Evolutionary conservation across 1,140 invertebrate genomes (phyloP).

Genomic region (Argopecten irradians): DNA sequence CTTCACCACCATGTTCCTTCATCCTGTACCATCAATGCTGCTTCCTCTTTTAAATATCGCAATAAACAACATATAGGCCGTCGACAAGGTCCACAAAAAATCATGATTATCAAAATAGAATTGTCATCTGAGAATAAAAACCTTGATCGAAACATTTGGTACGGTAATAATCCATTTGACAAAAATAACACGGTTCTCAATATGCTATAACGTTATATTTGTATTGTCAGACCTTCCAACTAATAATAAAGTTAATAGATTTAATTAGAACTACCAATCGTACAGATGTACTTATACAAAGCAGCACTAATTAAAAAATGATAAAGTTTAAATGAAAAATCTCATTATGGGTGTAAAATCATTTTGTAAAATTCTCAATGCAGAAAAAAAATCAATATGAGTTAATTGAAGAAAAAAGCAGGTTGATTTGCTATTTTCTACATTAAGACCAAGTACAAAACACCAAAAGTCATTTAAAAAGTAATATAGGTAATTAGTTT

Average conservation of each 20-base stretch:
- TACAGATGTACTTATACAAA: not conserved
- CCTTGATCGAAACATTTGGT: not conserved
- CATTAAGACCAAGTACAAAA: not conserved
- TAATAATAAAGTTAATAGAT: not conserved
- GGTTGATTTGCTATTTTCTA: not conserved
- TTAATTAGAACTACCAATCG: not conserved
- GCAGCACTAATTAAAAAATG: not conserved
- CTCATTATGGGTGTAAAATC: not conserved
- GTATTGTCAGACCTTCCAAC: not conserved
- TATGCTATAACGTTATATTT: not conserved
- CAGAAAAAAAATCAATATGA: not conserved
- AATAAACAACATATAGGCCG: not conserved
- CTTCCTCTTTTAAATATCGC: not conserved
- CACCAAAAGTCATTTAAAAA: too few species aligned
- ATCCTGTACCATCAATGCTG: not conserved
- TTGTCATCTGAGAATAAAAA: not conserved
- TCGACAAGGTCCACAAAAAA: not conserved
- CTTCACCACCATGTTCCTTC: not conserved
- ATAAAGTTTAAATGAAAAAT: not conserved
- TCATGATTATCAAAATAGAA: conserved; percentile 4
- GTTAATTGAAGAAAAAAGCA: not conserved
- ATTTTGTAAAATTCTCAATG: not conserved
- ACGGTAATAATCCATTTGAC: not conserved
- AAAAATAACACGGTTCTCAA: not conserved
- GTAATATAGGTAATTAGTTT: too few species aligned